Evolutionary conservation across 2,113 vertebrate genomes (phyloP), one percentile per base, ranked within the genome.

Genomic region (Pionites leucogaster): DNA sequence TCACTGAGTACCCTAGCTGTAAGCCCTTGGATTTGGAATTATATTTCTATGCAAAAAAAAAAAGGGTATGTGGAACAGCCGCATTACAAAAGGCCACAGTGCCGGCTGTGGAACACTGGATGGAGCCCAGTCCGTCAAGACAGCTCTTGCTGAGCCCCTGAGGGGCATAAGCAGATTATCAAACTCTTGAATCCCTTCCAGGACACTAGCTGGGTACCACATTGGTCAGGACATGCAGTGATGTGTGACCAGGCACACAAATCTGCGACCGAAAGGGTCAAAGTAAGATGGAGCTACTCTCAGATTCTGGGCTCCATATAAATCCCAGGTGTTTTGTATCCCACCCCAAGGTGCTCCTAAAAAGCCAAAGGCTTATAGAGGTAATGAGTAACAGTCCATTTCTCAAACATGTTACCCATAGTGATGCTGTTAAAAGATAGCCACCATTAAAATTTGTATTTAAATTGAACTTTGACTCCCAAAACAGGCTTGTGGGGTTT

Each of bases 401-500:
- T 77, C 33, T 88, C 53, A 86, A 64, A 46, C 6, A 9, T 7
- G 6, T 80, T 39, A 22, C 3, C 17, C 29, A 13, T 4, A 11
- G 4, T 4, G 18, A 42, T 44, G 14, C 20, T 77, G 39, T 60
- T 65, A 60, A 68, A 64, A 59, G 5, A 57, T 2, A 35, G 18
- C 6, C 42, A 64, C 2, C 18, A 37, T 35, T 74, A 49, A 70
- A 78, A 83, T 41, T 11, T 47, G 16, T 20, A 8, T 35, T 68
- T 57, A 55, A 71, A 64, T 37, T 49, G 27, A 86, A 70, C 28
- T 74, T n/a, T 22, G 18, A 35, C n/a, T 82, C 82, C 23, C 3
- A 1, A 71, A 87, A 87, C 0, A 2, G 16, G 6, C 13, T 60
- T 14, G 7, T 19, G 5, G 1, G 17, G 37, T 55, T 47, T 37